Evolutionary conservation across 92 coral and sea anemone genomes (phyloP).

Genomic region (Phymanthus crucifer): DNA sequence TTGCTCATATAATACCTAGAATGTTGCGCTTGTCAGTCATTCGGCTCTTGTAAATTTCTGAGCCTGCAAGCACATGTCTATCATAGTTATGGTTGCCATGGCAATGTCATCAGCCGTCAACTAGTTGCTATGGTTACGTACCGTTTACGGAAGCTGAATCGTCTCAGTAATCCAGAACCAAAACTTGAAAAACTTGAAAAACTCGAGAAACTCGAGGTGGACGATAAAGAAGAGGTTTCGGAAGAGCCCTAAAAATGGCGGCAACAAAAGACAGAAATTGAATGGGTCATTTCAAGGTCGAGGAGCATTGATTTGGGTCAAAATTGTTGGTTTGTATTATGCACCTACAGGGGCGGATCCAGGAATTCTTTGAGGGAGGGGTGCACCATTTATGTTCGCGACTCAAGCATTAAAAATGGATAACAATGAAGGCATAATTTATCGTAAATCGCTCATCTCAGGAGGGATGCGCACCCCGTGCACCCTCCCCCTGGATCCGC

Average conservation of each 20-base stretch:
- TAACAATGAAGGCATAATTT: too few species aligned
- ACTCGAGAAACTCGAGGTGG: neutral
- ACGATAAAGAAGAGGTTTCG: neutral
- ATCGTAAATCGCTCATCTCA: too few species aligned
- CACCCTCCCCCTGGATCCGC: too few species aligned
- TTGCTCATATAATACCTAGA: too few species aligned
- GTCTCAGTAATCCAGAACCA: slow-evolving; percentile 6
- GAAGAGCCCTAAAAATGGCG: neutral
- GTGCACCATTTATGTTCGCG: too few species aligned
- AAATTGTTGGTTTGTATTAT: too few species aligned
- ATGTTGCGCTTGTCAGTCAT: neutral
- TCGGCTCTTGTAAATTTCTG: neutral
- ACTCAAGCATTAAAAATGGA: too few species aligned
- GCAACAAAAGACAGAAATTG: neutral
- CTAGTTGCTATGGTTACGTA: neutral
- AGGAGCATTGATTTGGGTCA: too few species aligned
- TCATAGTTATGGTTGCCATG: neutral
- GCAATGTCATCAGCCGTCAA: neutral
- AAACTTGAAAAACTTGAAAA: slow-evolving; percentile 1
- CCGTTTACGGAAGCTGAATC: slow-evolving; percentile 7
- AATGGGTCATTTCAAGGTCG: too few species aligned
- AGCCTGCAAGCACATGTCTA: neutral
- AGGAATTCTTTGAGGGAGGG: too few species aligned
- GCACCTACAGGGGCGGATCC: too few species aligned
- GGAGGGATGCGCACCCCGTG: too few species aligned